Evolutionary conservation across 2,113 vertebrate species (phyloP).

Genomic region (Phylloscopus trochiloides): DNA sequence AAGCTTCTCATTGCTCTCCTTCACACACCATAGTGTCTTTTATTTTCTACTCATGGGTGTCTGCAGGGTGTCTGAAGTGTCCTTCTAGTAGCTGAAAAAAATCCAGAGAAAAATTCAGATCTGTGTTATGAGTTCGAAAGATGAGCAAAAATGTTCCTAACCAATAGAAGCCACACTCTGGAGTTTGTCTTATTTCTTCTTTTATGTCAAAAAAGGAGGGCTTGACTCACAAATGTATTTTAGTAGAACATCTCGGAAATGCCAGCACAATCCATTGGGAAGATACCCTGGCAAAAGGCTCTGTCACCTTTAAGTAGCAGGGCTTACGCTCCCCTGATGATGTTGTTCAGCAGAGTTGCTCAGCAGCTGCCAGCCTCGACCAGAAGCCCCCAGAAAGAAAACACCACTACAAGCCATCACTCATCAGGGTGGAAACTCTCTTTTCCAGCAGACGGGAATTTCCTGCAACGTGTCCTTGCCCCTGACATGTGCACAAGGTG

Average conservation of each 20-base stretch:
- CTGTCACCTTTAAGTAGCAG: not conserved
- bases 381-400: not conserved
- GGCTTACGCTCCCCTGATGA: not conserved
- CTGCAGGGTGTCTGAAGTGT: not conserved
- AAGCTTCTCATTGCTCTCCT: not conserved
- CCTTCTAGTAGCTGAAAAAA: not conserved
- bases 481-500: fast-evolving
- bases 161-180: not conserved
- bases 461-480: not conserved
- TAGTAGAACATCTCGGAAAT: not conserved
- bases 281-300: not conserved
- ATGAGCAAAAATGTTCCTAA: not conserved
- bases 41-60: not conserved
- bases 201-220: not conserved
- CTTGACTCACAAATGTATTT: not conserved
- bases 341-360: not conserved
- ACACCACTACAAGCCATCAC: not conserved
- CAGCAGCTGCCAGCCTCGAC: not conserved
- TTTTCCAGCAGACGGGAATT: not conserved
- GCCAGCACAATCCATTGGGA: not conserved
- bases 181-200: not conserved
- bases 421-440: not conserved
- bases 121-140: not conserved
- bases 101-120: not conserved
- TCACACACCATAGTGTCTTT: not conserved